Base-by-base conservation (phyloP, 2,113 vertebrate species). In the Hippocampus abdominalis region DNA sequence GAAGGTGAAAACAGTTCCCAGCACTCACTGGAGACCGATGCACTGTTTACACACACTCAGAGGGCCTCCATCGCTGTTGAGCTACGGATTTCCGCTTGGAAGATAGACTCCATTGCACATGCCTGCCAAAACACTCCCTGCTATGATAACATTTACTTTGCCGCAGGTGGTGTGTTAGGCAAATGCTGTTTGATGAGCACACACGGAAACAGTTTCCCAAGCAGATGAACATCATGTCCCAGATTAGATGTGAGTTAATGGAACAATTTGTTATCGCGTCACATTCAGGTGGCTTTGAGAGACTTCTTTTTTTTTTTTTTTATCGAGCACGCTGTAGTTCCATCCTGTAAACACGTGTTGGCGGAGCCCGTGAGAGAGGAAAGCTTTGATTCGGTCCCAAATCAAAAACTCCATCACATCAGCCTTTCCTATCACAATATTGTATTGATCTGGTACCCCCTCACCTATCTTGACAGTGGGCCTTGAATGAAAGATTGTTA, bases 351-450 rank as follows among this genome's bases (percentile, higher is more conserved):
- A 70, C 51, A 32, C 10, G 10, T 49, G 61, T 74, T 76, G 54
- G 2, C 27, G 44, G 42, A 46, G 73, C 70, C 68, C 21, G 11
- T 53, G 66, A 74, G 68, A 83, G 39, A 69, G 54, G 59, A 64
- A 77, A 57, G 80, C 75, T 79, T 68, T 67, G 76, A 68, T 73
- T 54, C 70, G 23, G 62, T n/a, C 18, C 9, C 21, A 23, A 74
- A 88, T 88, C 82, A 90, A 84, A 88, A 82, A 77, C 74, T 71
- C 77, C 75, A 66, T 88, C 82, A 82, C 79, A 86, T 84, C 76
- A 76, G 84, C 76, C 70, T 59, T 76, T 64, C 76, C 13, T 65
- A 75, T 76, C 72, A 67, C 75, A 54, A 69, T 44, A 4, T 72
- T 74, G 77, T 69, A 60, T 75, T 62, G 44, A 62, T 36, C 23